A percentile compares a stretch with the other conserved stretches of the same genome.
Evolutionary conservation across 2,888 invertebrate species (phyloP).

Genomic region (Stictocephala bisonia): DNA sequence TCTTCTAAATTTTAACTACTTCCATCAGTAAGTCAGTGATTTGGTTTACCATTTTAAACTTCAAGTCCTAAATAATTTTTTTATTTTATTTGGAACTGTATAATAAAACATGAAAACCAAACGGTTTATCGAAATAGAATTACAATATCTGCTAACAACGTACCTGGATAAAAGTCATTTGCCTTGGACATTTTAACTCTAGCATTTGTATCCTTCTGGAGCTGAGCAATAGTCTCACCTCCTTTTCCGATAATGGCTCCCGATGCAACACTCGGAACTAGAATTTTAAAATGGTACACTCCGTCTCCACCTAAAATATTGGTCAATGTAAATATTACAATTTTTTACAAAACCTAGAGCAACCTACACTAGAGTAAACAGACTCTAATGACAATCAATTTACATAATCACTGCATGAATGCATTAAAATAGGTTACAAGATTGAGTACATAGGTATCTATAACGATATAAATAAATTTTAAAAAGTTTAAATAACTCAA

Average conservation of each 20-base stretch:
- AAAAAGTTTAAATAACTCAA: no score
- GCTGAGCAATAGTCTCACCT: constrained; percentile 97
- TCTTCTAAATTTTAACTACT: no score
- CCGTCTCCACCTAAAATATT: constrained; percentile 72
- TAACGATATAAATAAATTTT: no score
- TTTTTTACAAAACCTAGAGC: neutral
- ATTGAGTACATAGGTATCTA: no score
- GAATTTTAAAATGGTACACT: constrained; percentile 95
- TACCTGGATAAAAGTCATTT: constrained; percentile 98
- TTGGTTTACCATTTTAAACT: no score
- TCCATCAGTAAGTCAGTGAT: no score
- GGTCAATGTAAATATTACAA: no score
- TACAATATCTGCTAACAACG: no score
- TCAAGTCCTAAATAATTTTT: neutral
- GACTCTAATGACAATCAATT: neutral
- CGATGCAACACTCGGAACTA: constrained; percentile 96
- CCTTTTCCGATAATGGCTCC: constrained; percentile 99
- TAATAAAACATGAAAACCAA: no score
- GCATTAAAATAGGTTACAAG: no score
- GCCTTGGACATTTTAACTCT: constrained; percentile 99
- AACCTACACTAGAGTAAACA: neutral
- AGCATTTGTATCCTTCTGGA: constrained; percentile 97
- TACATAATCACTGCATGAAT: no score
- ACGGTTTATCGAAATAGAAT: no score
- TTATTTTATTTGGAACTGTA: neutral